A percentile compares a stretch with the other conserved stretches of the same genome.
phyloP scores from a whole-genome alignment of 2,888 invertebrate species.

The Taenaris catops region DNA sequence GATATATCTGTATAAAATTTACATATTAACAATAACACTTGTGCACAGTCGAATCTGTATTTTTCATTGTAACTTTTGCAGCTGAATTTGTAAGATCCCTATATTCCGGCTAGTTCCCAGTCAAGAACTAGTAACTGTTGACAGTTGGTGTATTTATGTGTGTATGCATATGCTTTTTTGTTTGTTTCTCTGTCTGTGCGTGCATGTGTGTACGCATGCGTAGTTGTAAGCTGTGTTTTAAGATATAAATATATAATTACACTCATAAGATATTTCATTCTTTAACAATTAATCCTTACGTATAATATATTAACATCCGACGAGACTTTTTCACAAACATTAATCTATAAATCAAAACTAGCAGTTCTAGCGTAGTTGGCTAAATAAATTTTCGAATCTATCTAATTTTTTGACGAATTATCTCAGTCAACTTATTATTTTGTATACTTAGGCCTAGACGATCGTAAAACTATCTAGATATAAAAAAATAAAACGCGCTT shows the following conservation, averaged over 20 bases:
- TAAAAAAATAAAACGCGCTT: neutral
- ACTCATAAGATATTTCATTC: too few species aligned
- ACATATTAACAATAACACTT: constrained; percentile 25
- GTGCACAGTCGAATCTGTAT: neutral
- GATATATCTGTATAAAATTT: constrained; percentile 28
- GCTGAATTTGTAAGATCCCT: too few species aligned
- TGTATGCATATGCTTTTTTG: too few species aligned
- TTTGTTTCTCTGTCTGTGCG: too few species aligned
- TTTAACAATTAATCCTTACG: constrained; percentile 3
- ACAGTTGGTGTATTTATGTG: too few species aligned
- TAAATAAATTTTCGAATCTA: constrained; percentile 10
- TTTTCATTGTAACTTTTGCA: too few species aligned
- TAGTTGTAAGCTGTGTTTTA: too few species aligned
- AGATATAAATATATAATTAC: too few species aligned
- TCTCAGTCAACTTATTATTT: constrained; percentile 9
- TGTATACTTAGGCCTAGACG: constrained; percentile 9
- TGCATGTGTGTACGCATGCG: too few species aligned
- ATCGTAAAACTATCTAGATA: constrained; percentile 2
- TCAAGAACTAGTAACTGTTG: too few species aligned
- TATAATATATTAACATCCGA: constrained; percentile 4
- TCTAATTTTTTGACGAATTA: constrained; percentile 8
- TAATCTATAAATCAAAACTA: constrained; percentile 11
- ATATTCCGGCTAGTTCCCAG: too few species aligned
- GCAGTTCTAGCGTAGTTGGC: constrained; percentile 15
- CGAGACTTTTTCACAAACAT: neutral